Conservation (phyloP, 2,797 vertebrate species). For the Dryobates pubescens region DNA sequence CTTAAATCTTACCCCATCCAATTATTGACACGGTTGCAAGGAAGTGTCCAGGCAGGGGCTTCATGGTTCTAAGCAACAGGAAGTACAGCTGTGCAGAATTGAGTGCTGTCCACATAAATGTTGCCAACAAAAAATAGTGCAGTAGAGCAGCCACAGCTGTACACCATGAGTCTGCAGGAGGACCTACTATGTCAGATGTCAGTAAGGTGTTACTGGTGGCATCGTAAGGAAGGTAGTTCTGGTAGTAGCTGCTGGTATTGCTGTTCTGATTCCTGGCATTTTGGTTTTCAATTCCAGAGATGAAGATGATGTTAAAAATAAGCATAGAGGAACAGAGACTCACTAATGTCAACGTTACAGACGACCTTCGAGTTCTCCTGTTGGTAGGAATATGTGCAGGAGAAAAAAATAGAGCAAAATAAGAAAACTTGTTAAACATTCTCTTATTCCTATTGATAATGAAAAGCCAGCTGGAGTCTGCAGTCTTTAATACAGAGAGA, state of each 20-base stretch:
- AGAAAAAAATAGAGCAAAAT: background rate
- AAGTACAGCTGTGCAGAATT: slow-evolving; percentile 71
- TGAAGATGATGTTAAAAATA: slow-evolving; percentile 81
- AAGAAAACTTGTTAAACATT: background rate
- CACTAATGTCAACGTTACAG: slow-evolving; percentile 69
- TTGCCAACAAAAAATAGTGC: slow-evolving; percentile 79
- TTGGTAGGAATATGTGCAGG: background rate
- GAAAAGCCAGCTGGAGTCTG: background rate
- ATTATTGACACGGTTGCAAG: background rate
- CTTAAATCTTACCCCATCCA: slow-evolving; percentile 77
- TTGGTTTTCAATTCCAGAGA: slow-evolving; percentile 76
- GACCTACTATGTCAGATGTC: background rate
- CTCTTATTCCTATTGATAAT: background rate
- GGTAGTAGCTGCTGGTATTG: background rate
- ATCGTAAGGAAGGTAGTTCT: background rate
- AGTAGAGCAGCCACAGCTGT: slow-evolving; percentile 64
- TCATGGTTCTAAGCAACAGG: slow-evolving; percentile 56
- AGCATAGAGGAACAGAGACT: slow-evolving; percentile 77
- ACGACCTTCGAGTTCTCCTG: slow-evolving; percentile 65
- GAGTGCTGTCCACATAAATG: slow-evolving; percentile 78
- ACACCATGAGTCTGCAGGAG: slow-evolving; percentile 17
- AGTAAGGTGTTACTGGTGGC: rapidly evolving
- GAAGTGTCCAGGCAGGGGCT: slow-evolving; percentile 63
- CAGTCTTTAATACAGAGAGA: background rate
- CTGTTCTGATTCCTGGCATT: background rate